Conservation (phyloP, 1,140 invertebrate species). For the Ceratina japonica region DNA sequence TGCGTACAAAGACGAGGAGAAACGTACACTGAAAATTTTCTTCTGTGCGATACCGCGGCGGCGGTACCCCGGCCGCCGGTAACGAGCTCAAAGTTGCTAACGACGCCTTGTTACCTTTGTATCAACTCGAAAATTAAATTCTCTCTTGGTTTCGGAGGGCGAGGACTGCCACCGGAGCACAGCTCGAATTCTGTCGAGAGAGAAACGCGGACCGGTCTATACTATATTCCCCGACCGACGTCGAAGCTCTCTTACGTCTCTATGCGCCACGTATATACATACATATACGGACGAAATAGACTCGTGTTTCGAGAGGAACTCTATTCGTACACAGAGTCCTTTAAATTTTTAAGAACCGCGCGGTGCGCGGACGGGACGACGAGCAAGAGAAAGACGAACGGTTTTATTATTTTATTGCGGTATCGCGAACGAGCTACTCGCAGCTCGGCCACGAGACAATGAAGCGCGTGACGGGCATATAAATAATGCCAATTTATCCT, state of each 20-base stretch:
- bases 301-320: background rate
- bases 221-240: too few relatives aligned
- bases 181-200: background rate
- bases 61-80: background rate
- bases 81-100: slow-evolving; percentile 39
- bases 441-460: slow-evolving; percentile 66
- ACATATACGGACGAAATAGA: background rate
- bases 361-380: too few relatives aligned
- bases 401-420: slow-evolving; percentile 66
- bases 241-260: too few relatives aligned
- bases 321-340: background rate
- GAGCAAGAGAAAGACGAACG: background rate
- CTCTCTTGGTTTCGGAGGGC: background rate
- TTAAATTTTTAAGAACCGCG: background rate
- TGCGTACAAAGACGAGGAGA: slow-evolving; percentile 3
- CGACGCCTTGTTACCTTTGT: slow-evolving; percentile 52
- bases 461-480: slow-evolving; percentile 70
- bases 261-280: background rate
- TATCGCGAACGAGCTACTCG: slow-evolving; percentile 52
- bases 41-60: slow-evolving; percentile 18
- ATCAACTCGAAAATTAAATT: slow-evolving; percentile 51
- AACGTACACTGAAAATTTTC: slow-evolving; percentile 30
- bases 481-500: slow-evolving; percentile 73
- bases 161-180: background rate
- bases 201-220: background rate